Percentiles rank a stretch among this genome's conserved stretches.
Evolutionary conservation across 1,140 invertebrate species (phyloP).

Genomic region (Vanessa atalanta): DNA sequence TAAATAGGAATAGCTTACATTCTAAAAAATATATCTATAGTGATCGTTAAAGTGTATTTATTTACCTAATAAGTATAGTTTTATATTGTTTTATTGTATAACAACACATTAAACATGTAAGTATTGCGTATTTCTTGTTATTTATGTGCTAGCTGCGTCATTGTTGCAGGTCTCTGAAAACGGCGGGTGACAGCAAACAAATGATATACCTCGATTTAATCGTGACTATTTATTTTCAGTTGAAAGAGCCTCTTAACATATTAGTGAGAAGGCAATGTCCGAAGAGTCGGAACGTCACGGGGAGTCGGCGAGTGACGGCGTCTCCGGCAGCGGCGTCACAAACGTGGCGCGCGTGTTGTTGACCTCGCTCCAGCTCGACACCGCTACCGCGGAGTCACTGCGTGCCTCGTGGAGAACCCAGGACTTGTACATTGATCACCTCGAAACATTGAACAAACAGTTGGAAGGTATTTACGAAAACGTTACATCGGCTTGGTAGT

Average conservation of each 20-base stretch:
- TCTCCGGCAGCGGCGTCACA: constrained; percentile 59
- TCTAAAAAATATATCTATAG: constrained; percentile 35
- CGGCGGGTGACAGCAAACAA: constrained; percentile 58
- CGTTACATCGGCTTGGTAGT: constrained; percentile 76
- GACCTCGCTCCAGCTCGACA: constrained; percentile 74
- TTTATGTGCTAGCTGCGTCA: constrained; percentile 44
- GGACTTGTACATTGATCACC: constrained; percentile 79
- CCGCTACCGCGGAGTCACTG: constrained; percentile 69
- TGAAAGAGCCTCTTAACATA: constrained; percentile 64
- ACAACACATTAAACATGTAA: constrained; percentile 52
- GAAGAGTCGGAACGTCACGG: constrained; percentile 74
- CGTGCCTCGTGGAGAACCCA: constrained; percentile 77
- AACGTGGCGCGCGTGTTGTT: constrained; percentile 73
- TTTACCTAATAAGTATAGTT: constrained; percentile 37
- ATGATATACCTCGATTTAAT: constrained; percentile 57
- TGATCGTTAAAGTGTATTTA: constrained; percentile 40
- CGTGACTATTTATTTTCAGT: constrained; percentile 70
- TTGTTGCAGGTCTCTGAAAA: constrained; percentile 67
- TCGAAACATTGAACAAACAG: constrained; percentile 80
- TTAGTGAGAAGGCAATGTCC: constrained; percentile 77
- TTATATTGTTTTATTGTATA: constrained; percentile 33
- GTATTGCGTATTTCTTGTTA: constrained; percentile 47
- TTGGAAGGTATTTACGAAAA: constrained; percentile 80
- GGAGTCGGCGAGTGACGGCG: constrained; percentile 66
- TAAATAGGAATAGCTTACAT: constrained; percentile 48